Percentiles rank a stretch among this genome's conserved stretches.
Conservation (phyloP, 2,113 vertebrate genomes). For the Lepisosteus oculatus region DNA sequence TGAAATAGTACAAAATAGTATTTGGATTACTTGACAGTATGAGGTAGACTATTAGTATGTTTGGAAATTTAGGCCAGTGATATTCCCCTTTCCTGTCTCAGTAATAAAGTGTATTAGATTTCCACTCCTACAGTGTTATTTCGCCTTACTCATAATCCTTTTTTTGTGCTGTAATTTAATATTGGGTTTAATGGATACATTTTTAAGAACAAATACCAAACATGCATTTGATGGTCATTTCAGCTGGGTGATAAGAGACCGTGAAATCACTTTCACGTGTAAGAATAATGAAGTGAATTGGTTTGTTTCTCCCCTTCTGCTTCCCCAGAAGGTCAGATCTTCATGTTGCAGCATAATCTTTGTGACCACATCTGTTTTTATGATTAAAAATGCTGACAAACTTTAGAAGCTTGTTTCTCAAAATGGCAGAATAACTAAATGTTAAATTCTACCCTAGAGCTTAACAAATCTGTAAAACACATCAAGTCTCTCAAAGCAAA, state of each 20-base stretch:
- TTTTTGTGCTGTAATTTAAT: conserved; percentile 9
- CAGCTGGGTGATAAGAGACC: background rate
- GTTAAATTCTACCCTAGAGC: too few relatives aligned
- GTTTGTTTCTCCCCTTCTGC: background rate
- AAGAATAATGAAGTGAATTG: background rate
- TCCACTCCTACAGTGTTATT: background rate
- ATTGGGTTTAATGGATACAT: conserved; percentile 19
- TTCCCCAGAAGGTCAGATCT: conserved; percentile 5
- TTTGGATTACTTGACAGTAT: background rate
- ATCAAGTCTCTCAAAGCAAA: too few relatives aligned
- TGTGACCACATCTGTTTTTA: conserved; percentile 21
- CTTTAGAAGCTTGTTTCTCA: background rate
- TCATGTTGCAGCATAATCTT: conserved; percentile 3
- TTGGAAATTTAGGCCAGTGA: background rate
- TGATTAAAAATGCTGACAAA: conserved; percentile 1
- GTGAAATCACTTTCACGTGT: conserved; percentile 1
- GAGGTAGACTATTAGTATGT: background rate
- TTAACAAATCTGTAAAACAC: too few relatives aligned
- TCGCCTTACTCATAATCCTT: conserved; percentile 9
- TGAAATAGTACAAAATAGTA: background rate
- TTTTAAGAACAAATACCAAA: conserved; percentile 15
- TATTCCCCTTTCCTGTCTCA: background rate
- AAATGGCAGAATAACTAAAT: background rate
- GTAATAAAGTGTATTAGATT: background rate
- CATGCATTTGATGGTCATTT: conserved; percentile 5